Percentiles rank a stretch among this genome's conserved stretches.
Conservation (phyloP, 2,888 invertebrate species). For the Caenorhabditis doughertyi region DNA sequence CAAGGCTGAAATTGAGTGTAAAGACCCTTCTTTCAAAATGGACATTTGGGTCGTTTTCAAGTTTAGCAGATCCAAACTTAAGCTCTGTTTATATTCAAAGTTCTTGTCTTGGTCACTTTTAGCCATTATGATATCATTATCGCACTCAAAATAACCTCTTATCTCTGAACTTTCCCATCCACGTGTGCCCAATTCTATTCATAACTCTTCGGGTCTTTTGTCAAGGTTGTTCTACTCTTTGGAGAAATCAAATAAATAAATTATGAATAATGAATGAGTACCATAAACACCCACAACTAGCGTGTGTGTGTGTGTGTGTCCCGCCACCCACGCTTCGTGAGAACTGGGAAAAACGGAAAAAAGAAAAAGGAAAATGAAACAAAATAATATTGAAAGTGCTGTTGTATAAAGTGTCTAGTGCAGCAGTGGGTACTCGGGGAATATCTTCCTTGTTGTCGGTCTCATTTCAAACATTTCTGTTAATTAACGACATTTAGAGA, state of each 20-base stretch:
- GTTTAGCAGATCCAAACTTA: too few species aligned
- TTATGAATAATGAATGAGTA: constrained; percentile 43
- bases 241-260: constrained; percentile 32
- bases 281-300: constrained; percentile 51
- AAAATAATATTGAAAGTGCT: constrained; percentile 24
- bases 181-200: constrained; percentile 8
- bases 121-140: neutral
- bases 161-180: constrained; percentile 36
- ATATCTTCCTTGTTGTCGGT: constrained; percentile 30
- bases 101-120: too few species aligned
- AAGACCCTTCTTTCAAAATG: too few species aligned
- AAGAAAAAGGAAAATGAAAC: constrained; percentile 16
- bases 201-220: constrained; percentile 1
- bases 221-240: constrained; percentile 13
- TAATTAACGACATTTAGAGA: constrained; percentile 28
- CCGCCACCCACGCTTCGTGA: constrained; percentile 30
- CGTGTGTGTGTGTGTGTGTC: constrained; percentile 37
- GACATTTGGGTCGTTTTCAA: too few species aligned
- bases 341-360: neutral
- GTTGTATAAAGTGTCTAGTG: constrained; percentile 37
- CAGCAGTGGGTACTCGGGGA: constrained; percentile 27
- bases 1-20: too few species aligned
- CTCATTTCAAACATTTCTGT: constrained; percentile 27
- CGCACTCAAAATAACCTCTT: neutral
- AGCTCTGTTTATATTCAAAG: too few species aligned